A percentile compares a stretch with the other conserved stretches of the same genome.
Evolutionary conservation across 2,797 vertebrate species (phyloP).

Genomic region (Lithobates pipiens): DNA sequence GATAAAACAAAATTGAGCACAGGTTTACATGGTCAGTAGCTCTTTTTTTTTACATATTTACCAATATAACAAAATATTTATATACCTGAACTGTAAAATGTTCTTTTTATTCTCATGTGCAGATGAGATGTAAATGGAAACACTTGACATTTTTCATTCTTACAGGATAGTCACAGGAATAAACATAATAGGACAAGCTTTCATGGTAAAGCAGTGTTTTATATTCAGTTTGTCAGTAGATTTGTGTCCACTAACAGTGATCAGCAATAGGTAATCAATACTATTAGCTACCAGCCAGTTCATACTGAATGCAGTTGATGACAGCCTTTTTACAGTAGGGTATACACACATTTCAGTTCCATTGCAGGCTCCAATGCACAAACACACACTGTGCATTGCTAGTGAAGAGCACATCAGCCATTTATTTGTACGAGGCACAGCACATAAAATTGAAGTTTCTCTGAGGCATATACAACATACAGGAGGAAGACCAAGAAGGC

Average conservation of each 20-base stretch:
- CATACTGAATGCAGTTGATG: neutral
- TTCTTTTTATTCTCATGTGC: no score
- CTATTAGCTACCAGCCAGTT: neutral
- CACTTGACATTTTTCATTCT: no score
- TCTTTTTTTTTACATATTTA: no score
- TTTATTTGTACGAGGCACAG: neutral
- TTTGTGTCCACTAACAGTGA: neutral
- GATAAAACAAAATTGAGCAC: no score
- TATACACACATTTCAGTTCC: neutral
- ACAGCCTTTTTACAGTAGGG: neutral
- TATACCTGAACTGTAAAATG: no score
- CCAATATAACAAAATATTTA: no score
- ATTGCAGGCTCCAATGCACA: neutral
- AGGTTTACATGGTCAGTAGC: no score
- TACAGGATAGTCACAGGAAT: no score
- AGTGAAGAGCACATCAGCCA: neutral
- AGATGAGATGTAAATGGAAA: no score
- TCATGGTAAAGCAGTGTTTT: no score
- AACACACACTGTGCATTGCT: neutral
- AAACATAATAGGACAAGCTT: no score
- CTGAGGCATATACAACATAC: neutral
- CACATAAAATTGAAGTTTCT: neutral
- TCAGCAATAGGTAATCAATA: neutral
- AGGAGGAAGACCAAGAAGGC: neutral
- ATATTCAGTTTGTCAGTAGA: neutral